These are phyloP conservation scores for Narcine bancroftii DNA, from an alignment of 2,113 vertebrate genomes.

Conservation along the genomic window DNA sequence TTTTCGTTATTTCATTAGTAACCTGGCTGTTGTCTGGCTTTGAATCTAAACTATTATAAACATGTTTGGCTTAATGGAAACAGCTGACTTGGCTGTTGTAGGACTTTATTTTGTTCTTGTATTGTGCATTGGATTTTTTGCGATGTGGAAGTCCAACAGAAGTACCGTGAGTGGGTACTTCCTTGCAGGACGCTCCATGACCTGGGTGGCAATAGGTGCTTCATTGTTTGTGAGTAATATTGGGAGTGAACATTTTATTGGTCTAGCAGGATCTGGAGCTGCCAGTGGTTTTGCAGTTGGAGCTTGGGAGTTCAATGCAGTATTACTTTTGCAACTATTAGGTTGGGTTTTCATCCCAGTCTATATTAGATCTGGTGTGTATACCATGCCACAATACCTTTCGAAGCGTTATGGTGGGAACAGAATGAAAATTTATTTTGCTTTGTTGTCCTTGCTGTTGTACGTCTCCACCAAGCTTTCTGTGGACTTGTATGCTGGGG, in stretches of 20 bases:
- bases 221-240: slow-evolving; percentile 99
- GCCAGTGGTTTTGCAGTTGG: slow-evolving; percentile 94
- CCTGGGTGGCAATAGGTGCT: slow-evolving; percentile 85
- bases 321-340: slow-evolving; percentile 90
- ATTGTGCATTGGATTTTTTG: slow-evolving; percentile 83
- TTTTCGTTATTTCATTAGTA: slow-evolving; percentile 43
- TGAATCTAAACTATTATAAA: slow-evolving; percentile 44
- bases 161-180: slow-evolving; percentile 96
- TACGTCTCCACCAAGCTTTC: slow-evolving; percentile 98
- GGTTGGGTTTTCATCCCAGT: slow-evolving; percentile 97
- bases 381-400: slow-evolving; percentile 96
- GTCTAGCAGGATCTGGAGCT: slow-evolving; percentile 93
- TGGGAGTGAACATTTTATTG: slow-evolving; percentile 98
- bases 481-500: slow-evolving; percentile 93
- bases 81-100: slow-evolving; percentile 87
- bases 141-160: slow-evolving; percentile 94
- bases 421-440: slow-evolving; percentile 90
- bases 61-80: slow-evolving; percentile 79
- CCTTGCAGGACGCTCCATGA: slow-evolving; percentile 94
- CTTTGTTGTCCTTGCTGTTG: slow-evolving; percentile 77
- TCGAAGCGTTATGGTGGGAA: slow-evolving; percentile 89
- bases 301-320: slow-evolving; percentile 96
- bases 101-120: slow-evolving; percentile 91
- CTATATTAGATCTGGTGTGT: slow-evolving; percentile 90
- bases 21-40: slow-evolving; percentile 24